These are phyloP conservation scores for Propithecus coquereli DNA, from an alignment of 2,113 vertebrate species.

Conservation along the genomic window DNA sequence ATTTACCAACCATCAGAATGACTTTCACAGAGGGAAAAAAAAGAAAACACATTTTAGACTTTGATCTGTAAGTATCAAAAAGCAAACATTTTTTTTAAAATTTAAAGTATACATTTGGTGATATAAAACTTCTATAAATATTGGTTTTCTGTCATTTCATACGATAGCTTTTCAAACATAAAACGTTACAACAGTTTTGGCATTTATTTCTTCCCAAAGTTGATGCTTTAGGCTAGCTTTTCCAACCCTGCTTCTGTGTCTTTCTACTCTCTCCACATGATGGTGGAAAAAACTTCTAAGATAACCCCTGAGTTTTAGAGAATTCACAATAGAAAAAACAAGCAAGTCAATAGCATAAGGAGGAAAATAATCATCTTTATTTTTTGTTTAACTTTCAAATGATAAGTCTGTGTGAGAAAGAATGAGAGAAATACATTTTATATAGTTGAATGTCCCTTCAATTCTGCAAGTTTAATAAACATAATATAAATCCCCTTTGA, in stretches of 20 bases:
- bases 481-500: background rate
- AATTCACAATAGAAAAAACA: background rate
- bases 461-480: background rate
- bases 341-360: fast-evolving
- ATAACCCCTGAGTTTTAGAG: background rate
- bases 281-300: background rate
- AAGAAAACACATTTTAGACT: conserved; percentile 41
- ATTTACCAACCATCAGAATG: conserved; percentile 25
- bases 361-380: background rate
- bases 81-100: fast-evolving
- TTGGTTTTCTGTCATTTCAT: background rate
- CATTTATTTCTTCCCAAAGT: background rate
- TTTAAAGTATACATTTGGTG: background rate
- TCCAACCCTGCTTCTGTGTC: background rate
- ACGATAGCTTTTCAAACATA: background rate
- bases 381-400: conserved; percentile 1
- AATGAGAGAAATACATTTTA: background rate
- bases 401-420: background rate
- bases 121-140: background rate
- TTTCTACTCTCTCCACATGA: background rate
- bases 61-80: background rate
- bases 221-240: background rate
- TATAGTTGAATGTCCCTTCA: background rate
- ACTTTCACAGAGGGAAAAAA: background rate
- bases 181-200: background rate